Evolutionary conservation across 2,113 vertebrate genomes (phyloP).

Genomic region (Hoplias malabaricus): DNA sequence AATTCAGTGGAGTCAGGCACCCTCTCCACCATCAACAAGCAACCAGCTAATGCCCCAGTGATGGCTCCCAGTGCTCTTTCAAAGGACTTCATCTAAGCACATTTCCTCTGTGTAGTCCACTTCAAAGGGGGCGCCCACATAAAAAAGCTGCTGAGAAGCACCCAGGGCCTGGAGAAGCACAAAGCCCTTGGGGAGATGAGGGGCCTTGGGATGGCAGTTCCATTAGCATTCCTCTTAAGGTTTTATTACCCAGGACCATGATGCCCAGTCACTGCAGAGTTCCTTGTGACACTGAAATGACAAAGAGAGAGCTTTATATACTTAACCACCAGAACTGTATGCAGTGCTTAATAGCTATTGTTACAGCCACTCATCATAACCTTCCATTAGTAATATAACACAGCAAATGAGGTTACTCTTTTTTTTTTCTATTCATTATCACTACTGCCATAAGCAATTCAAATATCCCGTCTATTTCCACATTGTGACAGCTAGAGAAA

Average conservation of each 20-base stretch:
- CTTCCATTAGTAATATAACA: conserved; percentile 19
- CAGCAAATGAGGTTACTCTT: conserved; percentile 16
- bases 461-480: conserved; percentile 14
- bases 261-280: background rate
- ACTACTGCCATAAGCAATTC: conserved; percentile 2
- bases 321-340: conserved; percentile 16
- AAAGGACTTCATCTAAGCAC: conserved; percentile 36
- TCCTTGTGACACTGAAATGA: background rate
- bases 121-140: conserved; percentile 21
- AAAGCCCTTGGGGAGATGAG: conserved; percentile 14
- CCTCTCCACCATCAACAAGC: background rate
- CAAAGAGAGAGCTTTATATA: background rate
- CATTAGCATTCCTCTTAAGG: conserved; percentile 32
- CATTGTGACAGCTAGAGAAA: background rate
- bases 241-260: conserved; percentile 22
- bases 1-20: background rate
- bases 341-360: background rate
- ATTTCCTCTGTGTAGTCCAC: conserved; percentile 7
- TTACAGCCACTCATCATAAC: background rate
- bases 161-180: conserved; percentile 28
- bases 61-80: background rate
- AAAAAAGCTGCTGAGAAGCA: conserved; percentile 3
- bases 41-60: background rate
- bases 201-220: background rate
- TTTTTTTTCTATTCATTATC: background rate